Base-by-base conservation (phyloP, 2,888 invertebrate species). In the Spicauda simplicius region DNA sequence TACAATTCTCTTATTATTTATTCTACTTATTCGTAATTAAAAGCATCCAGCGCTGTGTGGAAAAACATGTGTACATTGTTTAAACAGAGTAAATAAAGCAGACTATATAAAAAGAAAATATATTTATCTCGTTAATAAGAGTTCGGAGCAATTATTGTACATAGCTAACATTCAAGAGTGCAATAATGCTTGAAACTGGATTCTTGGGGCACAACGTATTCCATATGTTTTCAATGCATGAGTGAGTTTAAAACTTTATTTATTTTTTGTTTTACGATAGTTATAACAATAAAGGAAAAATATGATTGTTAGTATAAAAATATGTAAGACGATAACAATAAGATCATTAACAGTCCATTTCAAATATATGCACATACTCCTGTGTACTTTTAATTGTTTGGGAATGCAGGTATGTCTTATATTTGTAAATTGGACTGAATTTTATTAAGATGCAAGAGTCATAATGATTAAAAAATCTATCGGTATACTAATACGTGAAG, bases 81-180 rank as follows among this genome's bases (percentile, higher is more conserved):
- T 45, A 45, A 45, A 45, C 5, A 55, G 10, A 33, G 30, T 30
- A 55, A 30, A 55, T 55, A 55, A 16, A 25, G 8, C 37, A n/a
- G 14, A 37, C 14, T 19, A 18, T 33, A 56, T 33, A 19, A 56
- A 37, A 56, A 56, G 55, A 18, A 37, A 37, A 12, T 3, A 55
- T 30, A 37, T 56, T n/a, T 56, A 56, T 56, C 56, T 11, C 16
- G 37, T 16, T 56, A 56, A 19, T 56, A 25, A n/a, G n/a, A 18
- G 20, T 56, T 33, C 37, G 56, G 33, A 56, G 37, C 56, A 56
- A 56, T 56, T 56, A 56, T 37, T 37, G 37, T 41, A 57, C 57
- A 57, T 57, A 57, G 8, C 41, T 45, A 19, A 41, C 57, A 57
- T 57, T 57, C 41, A 53, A 14, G 18, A 20, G 20, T 19, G 18